Evolutionary conservation across 2,113 vertebrate genomes (phyloP), one percentile per base, ranked within the genome.

Genomic region (Crotalus tigris): DNA sequence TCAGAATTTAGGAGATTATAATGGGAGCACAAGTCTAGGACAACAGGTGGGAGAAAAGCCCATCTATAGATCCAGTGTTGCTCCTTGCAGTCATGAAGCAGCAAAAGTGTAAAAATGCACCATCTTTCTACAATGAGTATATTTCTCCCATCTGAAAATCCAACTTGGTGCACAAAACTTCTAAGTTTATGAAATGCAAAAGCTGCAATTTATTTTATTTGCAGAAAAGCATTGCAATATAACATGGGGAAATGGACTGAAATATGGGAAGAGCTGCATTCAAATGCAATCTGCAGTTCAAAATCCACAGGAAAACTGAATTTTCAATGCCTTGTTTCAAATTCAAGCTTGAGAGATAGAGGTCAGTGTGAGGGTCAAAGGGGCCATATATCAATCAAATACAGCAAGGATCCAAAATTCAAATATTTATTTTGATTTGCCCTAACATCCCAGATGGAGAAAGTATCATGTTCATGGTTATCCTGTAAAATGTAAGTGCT

Each of bases 61-160:
- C 53, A 92, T 93, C 92, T 94, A 69, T 85, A 89, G 33, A 89
- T 29, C 91, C 49, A 81, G n/a, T 91, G 95, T 95, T 96, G 61
- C 93, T 95, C 55, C 95, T 95, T 94, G 24, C 89, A 93, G 94
- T 90, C 90, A 96, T 59, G 95, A 85, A 93, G 94, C 92, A 94
- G 75, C 93, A 58, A 94, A 92, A 87, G 94, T 96, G 90, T 46
- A 94, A 95, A 96, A 96, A 96, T 92, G 95, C 95, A 94, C 46
- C 53, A 93, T 86, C 92, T 81, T 44, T 81, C 75, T 44, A 39
- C 75, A 81, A 95, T 94, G 51, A 33, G 91, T 92, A 81, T 86
- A 86, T 69, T 96, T 92, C 92, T 95, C 94, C 33, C 8, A 96
- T 93, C 46, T 94, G 57, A 93, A 81, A 90, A 94, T 81, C 91